Evolutionary conservation across 2,113 vertebrate species (phyloP).

Genomic region (Sphaerodactylus townsendi): DNA sequence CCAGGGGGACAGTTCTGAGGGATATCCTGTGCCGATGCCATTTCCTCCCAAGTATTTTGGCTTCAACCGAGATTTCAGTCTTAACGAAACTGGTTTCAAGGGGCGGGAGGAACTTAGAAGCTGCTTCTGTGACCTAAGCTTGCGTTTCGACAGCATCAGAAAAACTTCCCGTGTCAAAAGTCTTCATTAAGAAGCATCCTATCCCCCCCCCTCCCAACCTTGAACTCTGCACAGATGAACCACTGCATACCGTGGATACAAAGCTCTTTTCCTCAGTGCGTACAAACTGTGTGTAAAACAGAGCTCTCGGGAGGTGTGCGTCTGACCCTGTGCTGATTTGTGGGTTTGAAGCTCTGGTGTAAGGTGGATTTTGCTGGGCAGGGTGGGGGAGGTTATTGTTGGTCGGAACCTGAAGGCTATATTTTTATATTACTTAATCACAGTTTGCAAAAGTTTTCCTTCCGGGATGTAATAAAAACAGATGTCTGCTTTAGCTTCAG

Average conservation of each 20-base stretch:
- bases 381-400: constrained; percentile 44
- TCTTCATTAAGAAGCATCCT: constrained; percentile 26
- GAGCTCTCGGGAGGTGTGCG: constrained; percentile 37
- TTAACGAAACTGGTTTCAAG: constrained; percentile 69
- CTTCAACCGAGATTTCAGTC: constrained; percentile 59
- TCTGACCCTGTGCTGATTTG: constrained; percentile 12
- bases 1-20: constrained; percentile 10
- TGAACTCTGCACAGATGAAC: not conserved
- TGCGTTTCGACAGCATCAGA: constrained; percentile 56
- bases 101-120: constrained; percentile 46
- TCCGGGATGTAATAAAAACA: constrained; percentile 51
- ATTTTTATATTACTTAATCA: constrained; percentile 56
- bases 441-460: constrained; percentile 47
- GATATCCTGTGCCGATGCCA: constrained; percentile 39
- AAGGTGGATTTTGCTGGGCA: not conserved
- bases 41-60: constrained; percentile 61
- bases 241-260: constrained; percentile 29
- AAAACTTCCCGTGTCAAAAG: constrained; percentile 37
- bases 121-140: constrained; percentile 33
- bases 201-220: too few species aligned
- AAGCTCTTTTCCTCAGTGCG: not conserved
- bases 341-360: constrained; percentile 42
- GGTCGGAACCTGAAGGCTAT: constrained; percentile 48
- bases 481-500: constrained; percentile 41
- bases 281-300: not conserved